These are phyloP conservation scores for Alethe diademata DNA, from an alignment of 2,113 vertebrate species.

Conservation along the genomic window DNA sequence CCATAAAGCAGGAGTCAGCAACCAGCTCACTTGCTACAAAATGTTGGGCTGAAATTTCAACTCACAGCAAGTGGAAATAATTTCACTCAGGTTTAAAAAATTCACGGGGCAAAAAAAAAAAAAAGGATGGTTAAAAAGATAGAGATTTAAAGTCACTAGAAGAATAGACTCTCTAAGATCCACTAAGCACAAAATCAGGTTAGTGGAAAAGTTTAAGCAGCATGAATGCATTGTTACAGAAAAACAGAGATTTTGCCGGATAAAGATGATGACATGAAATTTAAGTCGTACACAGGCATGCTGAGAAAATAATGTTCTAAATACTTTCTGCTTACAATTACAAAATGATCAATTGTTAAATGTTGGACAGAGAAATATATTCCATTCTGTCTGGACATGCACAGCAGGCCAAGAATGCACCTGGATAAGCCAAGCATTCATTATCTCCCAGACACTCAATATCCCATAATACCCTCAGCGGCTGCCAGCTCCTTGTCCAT, in stretches of 20 bases:
- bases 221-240: constrained; percentile 40
- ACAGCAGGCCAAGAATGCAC: constrained; percentile 81
- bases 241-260: constrained; percentile 44
- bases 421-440: constrained; percentile 78
- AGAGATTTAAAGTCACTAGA: background rate
- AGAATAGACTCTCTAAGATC: background rate
- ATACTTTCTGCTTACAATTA: constrained; percentile 63
- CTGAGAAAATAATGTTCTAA: constrained; percentile 66
- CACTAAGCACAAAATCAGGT: constrained; percentile 17
- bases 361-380: constrained; percentile 57
- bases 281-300: constrained; percentile 45
- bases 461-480: constrained; percentile 69
- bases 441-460: constrained; percentile 88
- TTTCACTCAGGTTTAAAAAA: background rate
- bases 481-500: constrained; percentile 79
- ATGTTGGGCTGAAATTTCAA: background rate
- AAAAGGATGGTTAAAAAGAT: background rate
- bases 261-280: constrained; percentile 62
- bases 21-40: background rate
- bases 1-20: background rate
- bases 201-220: constrained; percentile 24
- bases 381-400: constrained; percentile 71
- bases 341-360: constrained; percentile 74
- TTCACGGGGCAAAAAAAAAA: background rate
- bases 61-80: background rate